Evolutionary conservation across 2,113 vertebrate genomes (phyloP), one percentile per base, ranked within the genome.

Genomic region (Lepisosteus osseus): DNA sequence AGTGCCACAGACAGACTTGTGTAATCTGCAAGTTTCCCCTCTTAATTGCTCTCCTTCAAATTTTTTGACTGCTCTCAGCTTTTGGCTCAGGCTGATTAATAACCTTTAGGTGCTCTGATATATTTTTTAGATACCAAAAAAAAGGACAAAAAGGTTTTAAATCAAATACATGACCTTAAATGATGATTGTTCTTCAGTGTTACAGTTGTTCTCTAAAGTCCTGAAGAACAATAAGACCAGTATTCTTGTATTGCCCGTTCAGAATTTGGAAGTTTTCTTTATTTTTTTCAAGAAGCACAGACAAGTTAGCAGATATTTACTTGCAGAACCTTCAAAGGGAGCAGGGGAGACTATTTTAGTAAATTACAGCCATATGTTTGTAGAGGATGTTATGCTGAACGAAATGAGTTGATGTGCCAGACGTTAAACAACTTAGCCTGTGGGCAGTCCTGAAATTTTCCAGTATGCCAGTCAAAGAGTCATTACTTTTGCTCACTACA

Each of bases 291-390:
- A 15, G 51, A 51, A 51, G 47, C 9, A 29, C 29, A 29, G 11
- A 59, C n/a, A 59, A 59, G 57, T 59, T 59, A 13, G 29, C 41
- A 71, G 66, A 74, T 70, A 68, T 7, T 59, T 72, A 45, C 14
- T 54, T 13, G 40, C 69, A 73, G 77, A 77, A 73, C 74, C 75
- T 81, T 78, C 77, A 76, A 73, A 85, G 77, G 75, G 78, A 84
- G 43, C 45, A 83, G 73, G 41, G 72, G 80, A 77, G 79, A 83
- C 84, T 84, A 75, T 80, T 69, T 72, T 75, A 40, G 61, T 41
- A 83, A 86, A 87, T 88, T 79, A 74, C 80, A 84, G 70, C 85
- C 86, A 87, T 79, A 80, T 88, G 86, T 82, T 68, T 40, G 12
- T 69, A 43, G 74, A 77, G 67, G 43, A 65, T 41, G 57, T 54